Percentiles rank a stretch among this genome's conserved stretches.
Evolutionary conservation across 2,113 vertebrate species (phyloP).

Genomic region (Ceratotherium simum): DNA sequence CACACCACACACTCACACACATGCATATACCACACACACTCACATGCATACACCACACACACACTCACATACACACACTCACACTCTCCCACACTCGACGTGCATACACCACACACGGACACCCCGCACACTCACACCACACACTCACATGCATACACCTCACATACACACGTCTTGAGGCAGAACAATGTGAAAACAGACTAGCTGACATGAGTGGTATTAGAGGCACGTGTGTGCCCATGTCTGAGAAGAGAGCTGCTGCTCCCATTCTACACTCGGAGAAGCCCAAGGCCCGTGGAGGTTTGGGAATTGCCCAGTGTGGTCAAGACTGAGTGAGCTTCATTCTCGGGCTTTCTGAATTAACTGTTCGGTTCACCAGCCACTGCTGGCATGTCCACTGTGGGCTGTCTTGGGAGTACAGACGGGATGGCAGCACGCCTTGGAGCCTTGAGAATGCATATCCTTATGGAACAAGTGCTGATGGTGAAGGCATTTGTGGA

Average conservation of each 20-base stretch:
- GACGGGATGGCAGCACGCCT: not conserved
- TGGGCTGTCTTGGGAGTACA: not conserved
- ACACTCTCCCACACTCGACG: not conserved
- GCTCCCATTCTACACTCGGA: too few relatives aligned
- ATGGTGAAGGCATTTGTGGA: not conserved
- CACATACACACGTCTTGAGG: not conserved
- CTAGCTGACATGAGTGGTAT: not conserved
- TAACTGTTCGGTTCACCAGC: not conserved
- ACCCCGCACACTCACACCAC: not conserved
- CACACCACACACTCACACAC: not conserved
- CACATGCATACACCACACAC: too few relatives aligned
- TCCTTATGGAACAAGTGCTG: not conserved
- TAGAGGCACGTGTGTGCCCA: rapidly evolving
- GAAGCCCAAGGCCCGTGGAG: not conserved
- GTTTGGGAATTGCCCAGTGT: not conserved
- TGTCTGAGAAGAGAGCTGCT: rapidly evolving
- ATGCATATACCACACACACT: too few relatives aligned
- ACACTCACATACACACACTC: not conserved
- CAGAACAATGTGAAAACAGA: not conserved
- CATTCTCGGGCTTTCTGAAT: not conserved
- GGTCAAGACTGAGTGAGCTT: not conserved
- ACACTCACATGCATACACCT: not conserved
- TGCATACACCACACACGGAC: not conserved
- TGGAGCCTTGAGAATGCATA: not conserved
- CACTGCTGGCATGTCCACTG: too few relatives aligned